phyloP scores from a whole-genome alignment of 2,797 vertebrate species.

The Poliocrania exsul region DNA sequence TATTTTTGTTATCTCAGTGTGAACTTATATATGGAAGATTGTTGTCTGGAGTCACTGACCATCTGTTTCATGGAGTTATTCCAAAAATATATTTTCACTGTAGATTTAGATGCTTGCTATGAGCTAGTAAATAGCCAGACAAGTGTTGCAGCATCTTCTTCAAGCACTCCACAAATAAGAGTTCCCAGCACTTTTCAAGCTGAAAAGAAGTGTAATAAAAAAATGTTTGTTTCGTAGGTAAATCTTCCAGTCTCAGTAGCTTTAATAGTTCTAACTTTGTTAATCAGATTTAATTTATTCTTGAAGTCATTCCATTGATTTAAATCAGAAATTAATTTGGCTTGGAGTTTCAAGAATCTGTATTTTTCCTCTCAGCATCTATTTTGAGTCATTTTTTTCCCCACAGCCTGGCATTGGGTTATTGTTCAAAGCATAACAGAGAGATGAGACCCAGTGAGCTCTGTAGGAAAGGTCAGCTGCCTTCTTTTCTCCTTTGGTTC shows the following conservation, averaged over 20 bases:
- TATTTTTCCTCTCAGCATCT: neutral
- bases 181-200: neutral
- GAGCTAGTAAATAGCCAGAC: neutral
- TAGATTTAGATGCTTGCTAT: neutral
- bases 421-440: neutral
- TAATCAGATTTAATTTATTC: neutral
- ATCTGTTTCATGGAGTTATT: slow-evolving; percentile 28
- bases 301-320: neutral
- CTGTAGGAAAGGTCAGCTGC: neutral
- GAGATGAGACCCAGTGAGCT: neutral
- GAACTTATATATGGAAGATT: neutral
- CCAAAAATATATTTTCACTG: slow-evolving; percentile 16
- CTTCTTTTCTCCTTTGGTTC: neutral
- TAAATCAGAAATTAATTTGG: neutral
- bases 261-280: neutral
- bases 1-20: neutral
- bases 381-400: neutral
- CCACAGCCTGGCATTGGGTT: neutral
- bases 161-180: neutral
- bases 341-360: neutral
- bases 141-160: neutral
- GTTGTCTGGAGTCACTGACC: slow-evolving; percentile 13
- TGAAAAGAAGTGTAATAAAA: neutral
- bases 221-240: neutral
- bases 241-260: neutral